Evolutionary conservation across 2,797 vertebrate genomes (phyloP).

Genomic region (Melanotaenia trifasciata): DNA sequence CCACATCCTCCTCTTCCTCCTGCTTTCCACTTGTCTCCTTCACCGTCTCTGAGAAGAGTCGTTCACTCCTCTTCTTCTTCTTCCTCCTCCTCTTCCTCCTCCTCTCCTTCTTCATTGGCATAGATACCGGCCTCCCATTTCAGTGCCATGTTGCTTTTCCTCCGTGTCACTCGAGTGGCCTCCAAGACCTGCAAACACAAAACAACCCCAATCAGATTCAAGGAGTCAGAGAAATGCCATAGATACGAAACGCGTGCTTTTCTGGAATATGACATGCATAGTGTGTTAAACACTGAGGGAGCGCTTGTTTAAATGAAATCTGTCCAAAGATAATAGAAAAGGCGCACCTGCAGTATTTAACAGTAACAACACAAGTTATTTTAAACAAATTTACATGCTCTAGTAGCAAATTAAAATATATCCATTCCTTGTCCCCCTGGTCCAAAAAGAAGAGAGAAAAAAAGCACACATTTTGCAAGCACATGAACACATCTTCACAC

Average conservation of each 20-base stretch:
- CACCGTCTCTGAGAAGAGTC: conserved; percentile 26
- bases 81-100: conserved; percentile 74
- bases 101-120: conserved; percentile 66
- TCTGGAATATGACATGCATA: conserved; percentile 57
- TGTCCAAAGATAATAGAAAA: conserved; percentile 3
- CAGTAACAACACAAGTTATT: not conserved
- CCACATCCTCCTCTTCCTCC: conserved; percentile 29
- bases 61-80: conserved; percentile 72
- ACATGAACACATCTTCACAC: conserved; percentile 5
- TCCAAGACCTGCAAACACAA: conserved; percentile 87
- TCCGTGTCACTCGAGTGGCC: conserved; percentile 93
- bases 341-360: conserved; percentile 44
- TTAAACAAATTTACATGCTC: conserved; percentile 37
- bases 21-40: conserved; percentile 11
- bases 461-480: conserved; percentile 33
- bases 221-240: not conserved
- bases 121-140: conserved; percentile 81
- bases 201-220: conserved; percentile 34
- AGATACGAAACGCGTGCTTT: conserved; percentile 11
- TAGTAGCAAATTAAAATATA: not conserved
- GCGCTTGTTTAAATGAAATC: conserved; percentile 14
- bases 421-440: not conserved
- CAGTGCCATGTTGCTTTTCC: conserved; percentile 91
- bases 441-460: conserved; percentile 29
- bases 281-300: conserved; percentile 45